A percentile compares a stretch with the other conserved stretches of the same genome.
Evolutionary conservation across 2,113 vertebrate genomes (phyloP).

Genomic region (Climacteris rufus): DNA sequence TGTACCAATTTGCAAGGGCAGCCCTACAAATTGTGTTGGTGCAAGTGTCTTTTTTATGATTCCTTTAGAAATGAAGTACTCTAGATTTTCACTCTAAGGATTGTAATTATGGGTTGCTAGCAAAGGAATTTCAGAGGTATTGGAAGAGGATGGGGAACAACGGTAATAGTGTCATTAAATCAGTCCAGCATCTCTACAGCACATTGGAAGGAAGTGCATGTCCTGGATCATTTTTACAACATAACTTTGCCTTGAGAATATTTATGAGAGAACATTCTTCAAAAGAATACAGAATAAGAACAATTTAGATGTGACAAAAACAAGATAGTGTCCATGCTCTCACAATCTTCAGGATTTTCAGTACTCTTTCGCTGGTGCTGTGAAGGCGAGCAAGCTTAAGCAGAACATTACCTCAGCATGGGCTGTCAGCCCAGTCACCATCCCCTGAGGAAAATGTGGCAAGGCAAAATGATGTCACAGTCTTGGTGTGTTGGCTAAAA

Average conservation of each 20-base stretch:
- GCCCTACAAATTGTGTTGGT: not conserved
- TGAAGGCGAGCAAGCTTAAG: not conserved
- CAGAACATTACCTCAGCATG: not conserved
- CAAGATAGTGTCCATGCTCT: not conserved
- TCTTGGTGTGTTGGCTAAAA: not conserved
- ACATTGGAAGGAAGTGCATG: not conserved
- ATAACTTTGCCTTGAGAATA: not conserved
- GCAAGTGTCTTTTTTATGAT: not conserved
- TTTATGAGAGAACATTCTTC: not conserved
- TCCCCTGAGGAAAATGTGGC: not conserved
- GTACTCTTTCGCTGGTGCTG: not conserved
- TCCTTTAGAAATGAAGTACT: not conserved
- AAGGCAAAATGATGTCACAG: not conserved
- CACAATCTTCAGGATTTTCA: not conserved
- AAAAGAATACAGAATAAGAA: not conserved
- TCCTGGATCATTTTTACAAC: not conserved
- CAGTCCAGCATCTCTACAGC: not conserved
- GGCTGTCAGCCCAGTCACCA: not conserved
- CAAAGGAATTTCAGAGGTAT: not conserved
- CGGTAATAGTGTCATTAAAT: fast-evolving
- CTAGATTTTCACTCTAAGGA: not conserved
- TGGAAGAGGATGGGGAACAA: fast-evolving
- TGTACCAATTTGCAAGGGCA: not conserved
- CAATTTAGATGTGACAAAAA: not conserved
- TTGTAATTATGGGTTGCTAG: not conserved